Evolutionary conservation across 2,113 vertebrate genomes (phyloP), one percentile per base, ranked within the genome.

Genomic region (Nasalis larvatus): DNA sequence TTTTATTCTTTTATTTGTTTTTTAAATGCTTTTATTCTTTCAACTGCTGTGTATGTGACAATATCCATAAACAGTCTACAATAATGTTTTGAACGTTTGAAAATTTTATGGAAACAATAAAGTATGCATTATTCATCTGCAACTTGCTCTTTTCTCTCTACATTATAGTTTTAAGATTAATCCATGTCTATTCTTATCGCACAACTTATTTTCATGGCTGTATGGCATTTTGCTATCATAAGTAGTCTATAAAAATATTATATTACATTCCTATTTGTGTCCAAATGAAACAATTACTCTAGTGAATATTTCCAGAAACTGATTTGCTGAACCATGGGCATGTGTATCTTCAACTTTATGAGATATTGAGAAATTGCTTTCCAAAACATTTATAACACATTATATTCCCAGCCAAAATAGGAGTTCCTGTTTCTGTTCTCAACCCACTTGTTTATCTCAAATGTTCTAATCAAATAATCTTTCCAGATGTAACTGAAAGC

Each of bases 331-430:
- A 18, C 68, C 7, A 54, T 23, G 68, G 21, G 27, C 49, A 94
- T 89, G 71, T 80, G 30, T 37, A 88, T 89, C 56, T 89, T 92
- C 40, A 96, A 25, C 49, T 85, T 94, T 92, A 83, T 87, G 68
- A 94, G 45, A 83, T 92, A 86, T 20, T 83, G 52, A 97, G 37
- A 58, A 87, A 47, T 58, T 94, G 20, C 30, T 87, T 89, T 94
- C 69, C 52, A 87, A 81, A 83, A 95, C 89, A 68, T 54, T 92
- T 89, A 95, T 25, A 42, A 25, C 37, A 80, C 2, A 9, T 63
- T 89, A 54, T 89, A 71, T 52, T 47, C 3, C 18, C 4, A 60
- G 60, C 69, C 69, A 87, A 21, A 78, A 89, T 78, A 68, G 89
- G 35, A 94, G 16, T 80, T 92, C 25, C 68, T 86, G 4, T 84